Conservation (phyloP, 2,113 vertebrate species). For the Dinomys branickii region DNA sequence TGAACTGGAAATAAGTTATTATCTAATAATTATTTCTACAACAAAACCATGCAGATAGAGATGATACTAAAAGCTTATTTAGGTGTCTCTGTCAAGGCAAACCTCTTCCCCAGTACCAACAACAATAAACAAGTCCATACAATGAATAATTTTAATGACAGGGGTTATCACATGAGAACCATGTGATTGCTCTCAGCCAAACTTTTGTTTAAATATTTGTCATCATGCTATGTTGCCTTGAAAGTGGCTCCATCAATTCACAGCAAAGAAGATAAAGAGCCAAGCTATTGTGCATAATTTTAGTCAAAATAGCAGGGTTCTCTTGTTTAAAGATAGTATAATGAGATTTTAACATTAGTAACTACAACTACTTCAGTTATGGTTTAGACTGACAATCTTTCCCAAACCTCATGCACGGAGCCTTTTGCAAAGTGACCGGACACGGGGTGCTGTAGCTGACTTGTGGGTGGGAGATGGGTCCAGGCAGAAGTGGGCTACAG, state of each 20-base stretch:
- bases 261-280: slow-evolving; percentile 4
- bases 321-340: slow-evolving; percentile 81
- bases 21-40: background rate
- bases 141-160: background rate
- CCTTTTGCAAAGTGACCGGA: background rate
- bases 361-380: slow-evolving; percentile 78
- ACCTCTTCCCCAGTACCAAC: background rate
- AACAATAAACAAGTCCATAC: background rate
- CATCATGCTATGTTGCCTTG: background rate
- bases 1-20: background rate
- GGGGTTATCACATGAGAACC: background rate
- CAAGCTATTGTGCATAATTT: slow-evolving; percentile 12
- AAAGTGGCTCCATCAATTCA: background rate
- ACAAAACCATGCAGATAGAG: background rate
- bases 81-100: background rate
- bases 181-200: background rate
- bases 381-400: background rate
- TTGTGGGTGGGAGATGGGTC: background rate
- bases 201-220: background rate
- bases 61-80: background rate
- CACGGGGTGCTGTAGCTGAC: background rate
- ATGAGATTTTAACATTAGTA: slow-evolving; percentile 81
- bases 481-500: background rate
- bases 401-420: background rate
- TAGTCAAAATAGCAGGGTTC: slow-evolving; percentile 75